These are phyloP conservation scores for Anastrepha obliqua DNA, from an alignment of 1,140 invertebrate genomes.

Conservation along the genomic window DNA sequence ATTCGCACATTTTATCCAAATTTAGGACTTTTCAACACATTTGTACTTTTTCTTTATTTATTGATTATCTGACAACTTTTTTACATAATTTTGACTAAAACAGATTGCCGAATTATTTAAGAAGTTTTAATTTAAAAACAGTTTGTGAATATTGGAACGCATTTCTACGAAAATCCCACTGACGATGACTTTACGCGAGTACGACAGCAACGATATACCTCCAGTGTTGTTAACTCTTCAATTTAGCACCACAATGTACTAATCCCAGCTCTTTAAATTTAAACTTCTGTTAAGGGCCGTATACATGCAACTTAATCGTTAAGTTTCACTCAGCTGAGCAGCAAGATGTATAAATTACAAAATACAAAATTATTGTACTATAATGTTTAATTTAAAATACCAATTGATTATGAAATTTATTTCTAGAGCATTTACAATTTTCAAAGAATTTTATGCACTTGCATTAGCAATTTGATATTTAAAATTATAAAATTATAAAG, in stretches of 20 bases:
- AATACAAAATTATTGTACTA: no score
- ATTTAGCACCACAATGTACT: neutral
- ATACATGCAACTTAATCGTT: no score
- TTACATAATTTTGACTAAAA: neutral
- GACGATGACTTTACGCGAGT: slow-evolving; percentile 28
- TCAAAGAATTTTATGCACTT: no score
- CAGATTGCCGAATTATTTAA: neutral
- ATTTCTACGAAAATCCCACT: neutral
- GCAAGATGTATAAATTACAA: no score
- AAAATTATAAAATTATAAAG: no score
- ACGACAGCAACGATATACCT: slow-evolving; percentile 2
- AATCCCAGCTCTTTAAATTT: neutral
- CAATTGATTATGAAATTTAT: no score
- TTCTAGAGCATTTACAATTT: no score
- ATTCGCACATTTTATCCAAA: slow-evolving; percentile 30
- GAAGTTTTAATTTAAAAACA: slow-evolving; percentile 41
- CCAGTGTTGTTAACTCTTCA: slow-evolving; percentile 10
- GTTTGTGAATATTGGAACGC: neutral
- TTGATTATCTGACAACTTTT: neutral
- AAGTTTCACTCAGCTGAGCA: no score
- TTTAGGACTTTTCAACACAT: neutral
- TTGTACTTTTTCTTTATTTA: slow-evolving; percentile 4
- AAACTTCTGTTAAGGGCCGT: no score
- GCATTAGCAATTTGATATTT: no score
- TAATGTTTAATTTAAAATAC: no score